phyloP scores from a whole-genome alignment of 1,140 invertebrate species.

The Ericerus pela region DNA sequence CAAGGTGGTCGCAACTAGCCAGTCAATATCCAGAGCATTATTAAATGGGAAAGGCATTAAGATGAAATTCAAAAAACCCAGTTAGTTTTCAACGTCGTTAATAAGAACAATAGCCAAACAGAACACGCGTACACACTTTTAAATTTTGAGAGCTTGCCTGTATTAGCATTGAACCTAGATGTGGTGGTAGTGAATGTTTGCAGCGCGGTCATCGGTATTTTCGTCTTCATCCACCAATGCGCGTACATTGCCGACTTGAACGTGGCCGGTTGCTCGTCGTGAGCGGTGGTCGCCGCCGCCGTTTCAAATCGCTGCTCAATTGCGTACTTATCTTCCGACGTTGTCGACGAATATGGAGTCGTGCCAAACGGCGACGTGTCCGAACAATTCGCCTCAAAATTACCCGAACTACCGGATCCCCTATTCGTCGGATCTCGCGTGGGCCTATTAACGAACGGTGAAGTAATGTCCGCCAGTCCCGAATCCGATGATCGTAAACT shows the following conservation, averaged over 20 bases:
- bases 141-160: constrained; percentile 22
- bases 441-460: constrained; percentile 38
- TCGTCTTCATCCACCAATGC: constrained; percentile 82
- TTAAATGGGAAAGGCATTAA: not conserved
- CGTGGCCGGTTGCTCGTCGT: constrained; percentile 29
- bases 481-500: constrained; percentile 55
- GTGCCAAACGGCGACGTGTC: constrained; percentile 56
- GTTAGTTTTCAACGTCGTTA: too few relatives aligned
- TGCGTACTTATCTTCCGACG: constrained; percentile 30
- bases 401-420: constrained; percentile 35
- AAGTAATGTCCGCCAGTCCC: constrained; percentile 63
- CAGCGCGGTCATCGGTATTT: constrained; percentile 41
- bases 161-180: constrained; percentile 14
- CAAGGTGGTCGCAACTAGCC: too few relatives aligned
- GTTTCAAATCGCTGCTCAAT: not conserved
- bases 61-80: too few relatives aligned
- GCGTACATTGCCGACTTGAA: constrained; percentile 69
- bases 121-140: constrained; percentile 20
- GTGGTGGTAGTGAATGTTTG: constrained; percentile 3
- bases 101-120: too few relatives aligned
- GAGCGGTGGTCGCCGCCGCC: constrained; percentile 32
- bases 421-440: constrained; percentile 23
- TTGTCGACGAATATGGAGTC: constrained; percentile 43
- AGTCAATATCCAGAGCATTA: too few relatives aligned
- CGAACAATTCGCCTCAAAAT: constrained; percentile 50